Evolutionary conservation across 2,888 invertebrate species (phyloP), one percentile per base, ranked within the genome.

Genomic region (Papilio demoleus): DNA sequence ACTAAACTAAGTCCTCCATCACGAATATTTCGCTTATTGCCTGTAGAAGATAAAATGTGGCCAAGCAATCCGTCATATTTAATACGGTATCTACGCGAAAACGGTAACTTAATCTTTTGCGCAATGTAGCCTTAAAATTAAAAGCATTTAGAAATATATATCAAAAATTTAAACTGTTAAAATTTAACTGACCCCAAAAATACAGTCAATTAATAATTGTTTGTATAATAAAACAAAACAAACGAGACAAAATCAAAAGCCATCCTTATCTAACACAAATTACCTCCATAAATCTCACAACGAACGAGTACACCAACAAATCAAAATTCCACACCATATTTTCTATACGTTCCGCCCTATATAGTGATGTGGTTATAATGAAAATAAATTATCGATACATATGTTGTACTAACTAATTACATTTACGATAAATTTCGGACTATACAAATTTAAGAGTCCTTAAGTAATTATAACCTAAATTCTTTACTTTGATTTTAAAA

Each of bases 291-390:
- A 59, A 68, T 68, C 68, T 64, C 47, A 64, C 63, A 64, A 64
- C 58, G 38, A 68, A 64, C 64, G 47, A 47, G 24, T 47, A 36
- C 56, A 68, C 8, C 36, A 50, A 50, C 64, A 47, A 68, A 68
- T 68, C 68, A 64, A 68, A 68, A 68, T 64, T 64, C 63, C 58
- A 47, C 59, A 38, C 64, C 68, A 64, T 64, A 59, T 68, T 68
- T 64, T 59, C 59, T 59, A 59, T 64, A 68, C 58, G 62, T 50
- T 14, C 17, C 47, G 22, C 36, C 19, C 19, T 17, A 27, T 24
- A 27, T 68, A 60, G 64, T 63, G 64, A 63, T 50, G 64, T 63
- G 64, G 47, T 31, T 38, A 60, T 27, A n/a, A 11, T 12, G 11
- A 14, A n/a, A 59, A 59, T 9, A 34, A 24, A 62, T n/a, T 47